Conservation (phyloP, 2,797 vertebrate species). For the Varecia variegata region DNA sequence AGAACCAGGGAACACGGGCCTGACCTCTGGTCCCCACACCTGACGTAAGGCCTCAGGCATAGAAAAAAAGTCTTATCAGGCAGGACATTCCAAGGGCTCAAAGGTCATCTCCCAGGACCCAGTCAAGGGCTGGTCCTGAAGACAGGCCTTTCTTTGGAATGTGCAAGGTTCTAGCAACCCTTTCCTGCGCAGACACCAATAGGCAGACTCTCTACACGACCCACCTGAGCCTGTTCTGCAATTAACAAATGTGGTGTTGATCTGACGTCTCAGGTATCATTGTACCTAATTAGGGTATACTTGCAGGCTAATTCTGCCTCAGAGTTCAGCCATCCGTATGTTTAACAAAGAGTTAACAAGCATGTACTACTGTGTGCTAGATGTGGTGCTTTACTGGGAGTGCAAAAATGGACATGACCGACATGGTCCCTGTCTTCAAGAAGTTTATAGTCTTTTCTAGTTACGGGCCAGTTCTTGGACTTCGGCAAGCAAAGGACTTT, state of each 20-base stretch:
- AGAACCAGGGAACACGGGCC: too few relatives aligned
- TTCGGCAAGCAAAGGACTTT: neutral
- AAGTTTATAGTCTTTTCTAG: neutral
- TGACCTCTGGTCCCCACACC: too few relatives aligned
- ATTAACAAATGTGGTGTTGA: neutral
- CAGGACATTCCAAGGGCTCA: neutral
- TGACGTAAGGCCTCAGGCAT: neutral
- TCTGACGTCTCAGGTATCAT: neutral
- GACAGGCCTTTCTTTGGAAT: neutral
- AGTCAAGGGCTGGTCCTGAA: neutral
- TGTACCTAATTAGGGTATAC: neutral
- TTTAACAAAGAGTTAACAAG: neutral
- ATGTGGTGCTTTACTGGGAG: neutral
- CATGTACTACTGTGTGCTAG: neutral
- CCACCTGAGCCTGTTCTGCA: neutral
- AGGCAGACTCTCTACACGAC: neutral
- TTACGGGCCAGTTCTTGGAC: neutral
- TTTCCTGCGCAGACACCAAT: neutral
- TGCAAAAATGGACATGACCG: neutral
- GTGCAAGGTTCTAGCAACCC: neutral
- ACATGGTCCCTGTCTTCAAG: neutral
- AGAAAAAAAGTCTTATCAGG: neutral
- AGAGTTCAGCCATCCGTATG: neutral
- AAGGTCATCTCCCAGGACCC: neutral
- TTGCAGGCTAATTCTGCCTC: neutral